Base-by-base conservation (phyloP, 2,888 invertebrate genomes). In the Neocrepidodera transversa region DNA sequence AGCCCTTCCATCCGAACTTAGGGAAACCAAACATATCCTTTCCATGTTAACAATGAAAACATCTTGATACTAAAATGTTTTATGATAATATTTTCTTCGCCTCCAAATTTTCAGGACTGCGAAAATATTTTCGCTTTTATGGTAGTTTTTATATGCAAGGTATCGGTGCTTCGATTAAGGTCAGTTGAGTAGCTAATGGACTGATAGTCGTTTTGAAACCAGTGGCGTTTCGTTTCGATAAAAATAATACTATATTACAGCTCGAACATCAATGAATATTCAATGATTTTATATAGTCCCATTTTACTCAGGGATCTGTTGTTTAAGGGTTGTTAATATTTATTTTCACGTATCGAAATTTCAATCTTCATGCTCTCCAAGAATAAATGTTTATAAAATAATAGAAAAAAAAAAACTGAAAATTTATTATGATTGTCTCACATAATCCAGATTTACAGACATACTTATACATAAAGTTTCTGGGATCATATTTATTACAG, bases 41-140 rank as follows among this genome's bases (percentile, higher is more conserved):
- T 36, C 36, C 49, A 30, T 49, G 49, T 49, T 49, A 49, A 49
- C 49, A 36, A 36, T 23, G 20, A 49, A 49, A 49, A 49, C 36
- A 30, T 49, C 49, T 49, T 30, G 36, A 20, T 18, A 14, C 49
- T 18, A 35, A 36, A 49, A 49, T 49, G 35, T 23, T 49, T 49
- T 49, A 49, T 49, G 7, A 3, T 4, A n/a, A 6, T 2, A 7
- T 23, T 36, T 23, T 16, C 17, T 11, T 30, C 18, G 14, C 1
- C 7, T 49, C 35, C 35, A 10, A 20, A 49, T 49, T 49, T 20
- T 11, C 10, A 23, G 35, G 17, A 8, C 10, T 16, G 11, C 11
- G 30, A 4, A 5, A 35, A 49, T 5, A 35, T 36, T 36, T 36
- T 36, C 3, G 36, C 16, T 36, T 8, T 16, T 8, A 36, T 16